Evolutionary conservation across 2,888 invertebrate genomes (phyloP).

Genomic region (Plagodis pulveraria): DNA sequence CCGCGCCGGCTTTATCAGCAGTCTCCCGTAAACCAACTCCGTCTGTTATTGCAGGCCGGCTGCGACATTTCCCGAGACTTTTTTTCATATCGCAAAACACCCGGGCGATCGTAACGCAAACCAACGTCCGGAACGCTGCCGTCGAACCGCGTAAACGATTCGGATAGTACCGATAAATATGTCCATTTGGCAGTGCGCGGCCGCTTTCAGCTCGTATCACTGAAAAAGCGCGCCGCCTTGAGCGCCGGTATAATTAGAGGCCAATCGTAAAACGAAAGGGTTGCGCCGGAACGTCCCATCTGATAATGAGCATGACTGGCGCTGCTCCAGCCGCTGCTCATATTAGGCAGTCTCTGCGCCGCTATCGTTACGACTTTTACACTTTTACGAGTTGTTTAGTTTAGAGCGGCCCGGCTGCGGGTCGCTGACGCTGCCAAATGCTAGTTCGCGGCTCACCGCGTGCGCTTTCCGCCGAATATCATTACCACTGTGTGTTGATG

Average conservation of each 20-base stretch:
- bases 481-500: conserved; percentile 74
- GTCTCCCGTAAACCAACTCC: conserved; percentile 78
- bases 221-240: conserved; percentile 77
- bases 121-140: conserved; percentile 56
- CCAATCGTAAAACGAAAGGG: conserved; percentile 85
- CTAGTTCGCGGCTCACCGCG: conserved; percentile 83
- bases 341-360: conserved; percentile 75
- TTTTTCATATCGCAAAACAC: conserved; percentile 74
- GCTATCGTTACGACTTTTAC: conserved; percentile 84
- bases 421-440: conserved; percentile 78
- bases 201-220: conserved; percentile 62
- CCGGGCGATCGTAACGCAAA: conserved; percentile 55
- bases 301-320: conserved; percentile 83
- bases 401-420: conserved; percentile 69
- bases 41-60: conserved; percentile 74
- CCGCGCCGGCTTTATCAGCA: conserved; percentile 73
- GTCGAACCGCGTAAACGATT: conserved; percentile 71
- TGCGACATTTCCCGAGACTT: conserved; percentile 72
- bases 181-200: conserved; percentile 75
- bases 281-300: conserved; percentile 79
- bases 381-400: conserved; percentile 85
- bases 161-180: conserved; percentile 72
- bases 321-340: conserved; percentile 79
- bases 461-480: conserved; percentile 73
- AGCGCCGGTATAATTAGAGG: conserved; percentile 82